Conservation (phyloP, 2,113 vertebrate species). For the Stegostoma tigrinum region DNA sequence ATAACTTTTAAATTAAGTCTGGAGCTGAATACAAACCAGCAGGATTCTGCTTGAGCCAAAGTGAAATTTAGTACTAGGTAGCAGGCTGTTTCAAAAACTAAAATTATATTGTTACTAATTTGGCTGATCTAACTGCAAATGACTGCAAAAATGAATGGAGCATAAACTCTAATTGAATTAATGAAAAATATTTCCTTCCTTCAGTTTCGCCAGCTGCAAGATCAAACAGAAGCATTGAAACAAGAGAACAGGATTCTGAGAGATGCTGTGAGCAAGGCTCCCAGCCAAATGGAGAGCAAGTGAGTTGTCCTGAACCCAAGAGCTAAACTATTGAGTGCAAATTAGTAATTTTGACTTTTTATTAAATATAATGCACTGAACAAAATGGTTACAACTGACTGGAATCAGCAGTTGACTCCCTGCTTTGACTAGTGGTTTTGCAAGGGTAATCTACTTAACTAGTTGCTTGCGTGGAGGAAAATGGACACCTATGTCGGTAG, state of each 20-base stretch:
- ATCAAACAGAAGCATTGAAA: slow-evolving; percentile 83
- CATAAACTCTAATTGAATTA: not conserved
- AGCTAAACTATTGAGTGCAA: not conserved
- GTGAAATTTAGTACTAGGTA: not conserved
- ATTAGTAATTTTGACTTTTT: not conserved
- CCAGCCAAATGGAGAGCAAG: slow-evolving; percentile 96
- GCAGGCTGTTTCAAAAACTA: not conserved
- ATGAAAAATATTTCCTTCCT: slow-evolving; percentile 17
- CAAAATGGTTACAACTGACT: not conserved
- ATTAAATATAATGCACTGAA: not conserved
- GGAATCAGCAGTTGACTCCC: not conserved
- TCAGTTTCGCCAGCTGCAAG: slow-evolving; percentile 59
- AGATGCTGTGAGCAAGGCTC: slow-evolving; percentile 93
- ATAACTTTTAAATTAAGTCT: not conserved
- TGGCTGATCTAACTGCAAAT: not conserved
- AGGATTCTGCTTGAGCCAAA: not conserved
- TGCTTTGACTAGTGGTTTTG: not conserved
- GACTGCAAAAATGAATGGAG: not conserved
- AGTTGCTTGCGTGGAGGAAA: not conserved
- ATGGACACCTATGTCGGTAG: not conserved
- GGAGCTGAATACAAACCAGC: not conserved
- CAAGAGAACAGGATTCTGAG: slow-evolving; percentile 93
- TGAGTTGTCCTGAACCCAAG: slow-evolving; percentile 54
- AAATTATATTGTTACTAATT: not conserved
- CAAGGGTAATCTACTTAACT: not conserved